phyloP scores from a whole-genome alignment of 2,113 vertebrate species.

The Anguilla rostrata region DNA sequence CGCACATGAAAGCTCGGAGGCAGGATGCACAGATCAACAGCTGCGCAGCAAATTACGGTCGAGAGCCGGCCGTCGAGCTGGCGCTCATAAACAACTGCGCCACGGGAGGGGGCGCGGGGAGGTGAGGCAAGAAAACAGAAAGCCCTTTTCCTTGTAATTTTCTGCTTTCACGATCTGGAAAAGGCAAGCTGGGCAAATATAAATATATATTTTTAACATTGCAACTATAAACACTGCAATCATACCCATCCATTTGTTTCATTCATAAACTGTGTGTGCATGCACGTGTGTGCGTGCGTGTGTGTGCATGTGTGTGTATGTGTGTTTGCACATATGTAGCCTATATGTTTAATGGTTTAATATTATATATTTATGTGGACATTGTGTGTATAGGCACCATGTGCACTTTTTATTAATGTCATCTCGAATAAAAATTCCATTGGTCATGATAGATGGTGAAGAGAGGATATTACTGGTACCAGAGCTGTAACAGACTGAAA shows the following conservation, averaged over 20 bases:
- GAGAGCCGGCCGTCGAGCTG: conserved; percentile 53
- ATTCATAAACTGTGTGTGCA: background rate
- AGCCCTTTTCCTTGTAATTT: conserved; percentile 61
- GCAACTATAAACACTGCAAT: background rate
- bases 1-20: conserved; percentile 49
- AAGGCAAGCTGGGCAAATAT: conserved; percentile 39
- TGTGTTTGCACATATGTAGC: background rate
- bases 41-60: conserved; percentile 52
- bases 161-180: conserved; percentile 47
- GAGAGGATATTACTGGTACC: no score
- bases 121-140: conserved; percentile 44
- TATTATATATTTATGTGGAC: no score
- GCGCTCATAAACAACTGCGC: conserved; percentile 63
- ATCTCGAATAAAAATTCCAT: no score
- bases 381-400: no score
- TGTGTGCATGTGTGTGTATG: no score
- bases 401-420: no score
- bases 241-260: background rate
- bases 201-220: background rate
- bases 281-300: no score
- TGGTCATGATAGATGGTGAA: no score
- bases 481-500: no score
- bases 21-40: conserved; percentile 57
- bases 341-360: background rate
- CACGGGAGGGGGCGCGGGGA: conserved; percentile 36